A percentile compares a stretch with the other conserved stretches of the same genome.
Evolutionary conservation across 2,888 invertebrate genomes (phyloP).

Genomic region (Ceratothoa steindachneri): DNA sequence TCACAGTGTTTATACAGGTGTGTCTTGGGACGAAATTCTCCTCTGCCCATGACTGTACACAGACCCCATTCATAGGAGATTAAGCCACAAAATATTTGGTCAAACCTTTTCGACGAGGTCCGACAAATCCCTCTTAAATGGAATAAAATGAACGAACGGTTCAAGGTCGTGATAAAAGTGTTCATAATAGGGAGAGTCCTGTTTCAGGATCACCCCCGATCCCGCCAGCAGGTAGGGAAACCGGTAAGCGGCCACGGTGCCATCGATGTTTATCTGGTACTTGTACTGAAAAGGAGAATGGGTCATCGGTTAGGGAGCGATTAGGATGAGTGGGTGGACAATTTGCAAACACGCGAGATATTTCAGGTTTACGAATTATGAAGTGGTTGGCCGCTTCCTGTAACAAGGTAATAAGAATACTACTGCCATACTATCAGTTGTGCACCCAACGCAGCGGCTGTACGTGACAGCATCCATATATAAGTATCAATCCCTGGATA

Average conservation of each 20-base stretch:
- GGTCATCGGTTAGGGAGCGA: conserved; percentile 25
- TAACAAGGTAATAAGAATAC: too few species aligned
- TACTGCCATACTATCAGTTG: too few species aligned
- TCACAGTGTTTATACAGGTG: too few species aligned
- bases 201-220: conserved; percentile 82
- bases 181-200: conserved; percentile 89
- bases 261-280: conserved; percentile 90
- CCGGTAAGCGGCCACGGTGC: conserved; percentile 93
- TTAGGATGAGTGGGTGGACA: too few species aligned
- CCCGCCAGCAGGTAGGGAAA: conserved; percentile 86
- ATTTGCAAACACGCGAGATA: not conserved
- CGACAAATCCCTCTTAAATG: conserved; percentile 72
- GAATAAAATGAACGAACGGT: conserved; percentile 76
- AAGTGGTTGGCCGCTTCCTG: too few species aligned
- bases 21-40: too few species aligned
- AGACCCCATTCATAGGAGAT: too few species aligned
- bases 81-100: too few species aligned
- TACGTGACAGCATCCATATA: too few species aligned
- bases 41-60: too few species aligned
- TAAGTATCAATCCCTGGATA: too few species aligned
- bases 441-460: too few species aligned
- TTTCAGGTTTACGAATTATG: not conserved
- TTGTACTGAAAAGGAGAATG: conserved; percentile 72
- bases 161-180: conserved; percentile 77
- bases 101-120: conserved; percentile 68